Evolutionary conservation across 2,888 invertebrate species (phyloP).

Genomic region (Chesias legatella): DNA sequence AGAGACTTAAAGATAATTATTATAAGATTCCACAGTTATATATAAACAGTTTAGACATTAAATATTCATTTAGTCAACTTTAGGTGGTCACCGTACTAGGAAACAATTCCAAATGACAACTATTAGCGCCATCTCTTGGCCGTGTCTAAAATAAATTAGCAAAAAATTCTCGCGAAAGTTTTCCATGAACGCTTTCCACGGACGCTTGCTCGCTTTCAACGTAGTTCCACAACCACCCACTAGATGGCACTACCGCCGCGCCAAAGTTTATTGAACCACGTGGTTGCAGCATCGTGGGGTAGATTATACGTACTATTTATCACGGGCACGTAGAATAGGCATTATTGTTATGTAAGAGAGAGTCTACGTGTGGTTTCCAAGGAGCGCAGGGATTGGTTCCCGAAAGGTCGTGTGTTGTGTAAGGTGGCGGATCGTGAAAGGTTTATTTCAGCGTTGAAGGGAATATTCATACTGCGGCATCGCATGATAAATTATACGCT

Average conservation of each 20-base stretch:
- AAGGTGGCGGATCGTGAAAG: conserved; percentile 59
- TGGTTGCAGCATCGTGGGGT: conserved; percentile 36
- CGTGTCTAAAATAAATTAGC: conserved; percentile 11
- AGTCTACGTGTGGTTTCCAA: conserved; percentile 71
- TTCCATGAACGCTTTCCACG: conserved; percentile 7
- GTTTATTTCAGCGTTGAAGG: conserved; percentile 49
- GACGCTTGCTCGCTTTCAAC: conserved; percentile 25
- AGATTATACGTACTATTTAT: conserved; percentile 39
- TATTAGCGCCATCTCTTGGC: conserved; percentile 52
- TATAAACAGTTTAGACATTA: no score
- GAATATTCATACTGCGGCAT: conserved; percentile 26
- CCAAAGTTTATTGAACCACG: conserved; percentile 71
- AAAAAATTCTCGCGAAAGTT: conserved; percentile 12
- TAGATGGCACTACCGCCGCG: conserved; percentile 58
- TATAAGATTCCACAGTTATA: no score
- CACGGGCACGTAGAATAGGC: conserved; percentile 60
- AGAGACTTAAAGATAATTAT: no score
- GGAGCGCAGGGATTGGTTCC: conserved; percentile 52
- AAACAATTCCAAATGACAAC: no score
- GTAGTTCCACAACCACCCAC: conserved; percentile 52
- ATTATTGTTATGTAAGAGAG: conserved; percentile 77
- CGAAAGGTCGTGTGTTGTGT: conserved; percentile 62
- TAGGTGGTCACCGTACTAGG: no score
- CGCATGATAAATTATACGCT: conserved; percentile 22
- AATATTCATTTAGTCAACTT: no score